These are phyloP conservation scores for Eupithecia vulgata DNA, from an alignment of 2,888 invertebrate species.

Conservation along the genomic window DNA sequence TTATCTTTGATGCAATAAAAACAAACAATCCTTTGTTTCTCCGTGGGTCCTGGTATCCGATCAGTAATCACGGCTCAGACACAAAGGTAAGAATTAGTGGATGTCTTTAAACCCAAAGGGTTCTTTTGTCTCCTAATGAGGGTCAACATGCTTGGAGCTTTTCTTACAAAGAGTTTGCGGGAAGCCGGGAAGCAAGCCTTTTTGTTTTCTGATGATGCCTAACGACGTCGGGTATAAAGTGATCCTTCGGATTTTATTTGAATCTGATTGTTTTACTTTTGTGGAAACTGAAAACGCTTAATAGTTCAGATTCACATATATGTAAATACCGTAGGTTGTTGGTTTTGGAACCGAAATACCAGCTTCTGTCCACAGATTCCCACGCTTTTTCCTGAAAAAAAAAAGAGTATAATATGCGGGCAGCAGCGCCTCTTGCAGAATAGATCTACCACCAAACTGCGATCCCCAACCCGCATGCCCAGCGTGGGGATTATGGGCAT, in stretches of 20 bases:
- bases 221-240: constrained; percentile 38
- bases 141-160: constrained; percentile 56
- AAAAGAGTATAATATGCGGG: no score
- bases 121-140: constrained; percentile 64
- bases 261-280: neutral
- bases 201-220: constrained; percentile 44
- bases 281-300: neutral
- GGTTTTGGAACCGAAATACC: no score
- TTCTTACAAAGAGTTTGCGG: constrained; percentile 56
- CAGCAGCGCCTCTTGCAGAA: no score
- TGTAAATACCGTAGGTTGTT: neutral
- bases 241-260: constrained; percentile 9
- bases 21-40: constrained; percentile 18
- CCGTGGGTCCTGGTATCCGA: constrained; percentile 35
- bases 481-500: no score
- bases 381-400: no score
- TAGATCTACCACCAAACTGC: no score
- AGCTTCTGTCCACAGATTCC: no score
- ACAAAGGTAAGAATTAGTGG: constrained; percentile 56
- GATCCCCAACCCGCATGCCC: no score
- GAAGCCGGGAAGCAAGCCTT: constrained; percentile 41
- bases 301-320: no score
- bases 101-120: constrained; percentile 58
- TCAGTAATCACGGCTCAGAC: constrained; percentile 52
- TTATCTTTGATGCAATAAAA: constrained; percentile 25